Conservation (phyloP, 2,797 vertebrate genomes). For the Periparus ater region DNA sequence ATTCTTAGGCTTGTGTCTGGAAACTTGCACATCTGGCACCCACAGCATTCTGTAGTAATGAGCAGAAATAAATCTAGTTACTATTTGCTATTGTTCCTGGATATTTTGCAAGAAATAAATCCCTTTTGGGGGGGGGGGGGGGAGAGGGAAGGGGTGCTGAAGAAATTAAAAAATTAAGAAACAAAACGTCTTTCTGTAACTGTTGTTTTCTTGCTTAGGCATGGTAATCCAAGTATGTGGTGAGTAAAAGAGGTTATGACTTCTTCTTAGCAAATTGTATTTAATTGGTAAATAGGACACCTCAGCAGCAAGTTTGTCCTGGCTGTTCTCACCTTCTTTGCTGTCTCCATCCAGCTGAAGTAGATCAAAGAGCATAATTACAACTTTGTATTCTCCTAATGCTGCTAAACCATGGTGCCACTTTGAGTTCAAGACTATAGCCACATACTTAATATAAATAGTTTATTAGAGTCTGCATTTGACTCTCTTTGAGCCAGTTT, state of each 20-base stretch:
- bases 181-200: accelerated
- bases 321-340: background rate
- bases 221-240: background rate
- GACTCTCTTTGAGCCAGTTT: background rate
- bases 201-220: background rate
- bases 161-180: background rate
- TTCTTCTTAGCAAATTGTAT: background rate
- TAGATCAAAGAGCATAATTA: background rate
- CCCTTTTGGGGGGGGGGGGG: background rate
- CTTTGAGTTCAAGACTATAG: background rate
- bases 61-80: slow-evolving; percentile 10
- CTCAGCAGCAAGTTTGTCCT: background rate
- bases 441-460: background rate
- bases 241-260: background rate
- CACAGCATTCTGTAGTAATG: background rate
- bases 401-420: background rate
- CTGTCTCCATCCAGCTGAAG: background rate
- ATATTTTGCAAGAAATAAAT: slow-evolving; percentile 25
- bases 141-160: accelerated
- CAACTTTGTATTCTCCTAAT: background rate
- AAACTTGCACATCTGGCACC: slow-evolving; percentile 36
- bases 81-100: slow-evolving; percentile 29
- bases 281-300: background rate
- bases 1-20: background rate
- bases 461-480: background rate